These are phyloP conservation scores for Aptenodytes patagonicus DNA, from an alignment of 2,113 vertebrate genomes.

Conservation along the genomic window DNA sequence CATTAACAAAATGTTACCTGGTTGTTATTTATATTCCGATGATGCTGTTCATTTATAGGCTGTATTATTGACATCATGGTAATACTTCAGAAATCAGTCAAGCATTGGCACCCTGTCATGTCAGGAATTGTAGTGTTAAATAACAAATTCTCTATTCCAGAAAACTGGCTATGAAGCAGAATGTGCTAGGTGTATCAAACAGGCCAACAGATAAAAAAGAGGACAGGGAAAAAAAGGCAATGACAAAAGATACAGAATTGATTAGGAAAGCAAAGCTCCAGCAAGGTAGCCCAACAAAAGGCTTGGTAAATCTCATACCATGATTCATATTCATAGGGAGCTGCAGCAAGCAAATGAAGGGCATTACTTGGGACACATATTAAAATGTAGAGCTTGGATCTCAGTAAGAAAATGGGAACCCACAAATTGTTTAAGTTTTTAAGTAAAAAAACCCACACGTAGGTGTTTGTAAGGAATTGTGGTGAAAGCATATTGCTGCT, in stretches of 20 bases:
- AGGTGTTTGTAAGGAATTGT: not conserved
- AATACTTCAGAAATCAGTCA: not conserved
- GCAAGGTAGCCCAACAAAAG: not conserved
- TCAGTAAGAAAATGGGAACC: not conserved
- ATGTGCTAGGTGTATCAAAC: not conserved
- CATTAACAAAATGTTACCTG: not conserved
- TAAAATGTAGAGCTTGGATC: not conserved
- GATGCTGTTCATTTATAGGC: not conserved
- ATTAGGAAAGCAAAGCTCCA: not conserved
- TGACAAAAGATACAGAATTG: not conserved
- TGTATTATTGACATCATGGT: not conserved
- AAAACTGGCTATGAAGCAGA: not conserved
- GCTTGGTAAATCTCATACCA: not conserved
- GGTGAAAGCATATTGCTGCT: not conserved
- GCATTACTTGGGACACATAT: not conserved
- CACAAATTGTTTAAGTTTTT: not conserved
- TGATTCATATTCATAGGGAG: not conserved
- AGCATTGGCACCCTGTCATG: not conserved
- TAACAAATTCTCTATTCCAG: not conserved
- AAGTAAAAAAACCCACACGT: not conserved
- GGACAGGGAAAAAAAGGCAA: not conserved
- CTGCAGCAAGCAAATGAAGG: not conserved
- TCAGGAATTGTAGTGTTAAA: not conserved
- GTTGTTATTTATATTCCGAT: not conserved
- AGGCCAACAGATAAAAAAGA: not conserved